Evolutionary conservation across 2,113 vertebrate species (phyloP).

Genomic region (Ornithorhynchus anatinus): DNA sequence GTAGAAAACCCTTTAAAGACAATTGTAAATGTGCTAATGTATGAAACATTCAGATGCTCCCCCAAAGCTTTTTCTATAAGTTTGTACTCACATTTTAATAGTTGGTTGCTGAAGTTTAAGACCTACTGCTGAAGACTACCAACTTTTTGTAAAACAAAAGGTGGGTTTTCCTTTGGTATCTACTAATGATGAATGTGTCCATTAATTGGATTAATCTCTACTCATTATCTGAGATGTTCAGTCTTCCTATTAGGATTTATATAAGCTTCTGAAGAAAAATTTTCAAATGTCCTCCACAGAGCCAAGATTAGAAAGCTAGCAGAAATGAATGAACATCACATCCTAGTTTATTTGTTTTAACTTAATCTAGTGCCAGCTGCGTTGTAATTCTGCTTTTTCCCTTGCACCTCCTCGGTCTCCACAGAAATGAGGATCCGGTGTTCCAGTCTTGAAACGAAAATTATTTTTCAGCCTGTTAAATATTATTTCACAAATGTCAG

Average conservation of each 20-base stretch:
- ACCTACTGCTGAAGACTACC: neutral
- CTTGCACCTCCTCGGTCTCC: rapidly evolving
- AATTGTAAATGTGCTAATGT: neutral
- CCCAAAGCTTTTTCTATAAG: too few relatives aligned
- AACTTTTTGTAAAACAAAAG: too few relatives aligned
- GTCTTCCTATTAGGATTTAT: neutral
- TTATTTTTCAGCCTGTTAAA: neutral
- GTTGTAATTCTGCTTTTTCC: neutral
- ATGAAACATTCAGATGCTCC: neutral
- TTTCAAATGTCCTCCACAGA: neutral
- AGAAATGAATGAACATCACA: neutral
- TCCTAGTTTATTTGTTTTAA: rapidly evolving
- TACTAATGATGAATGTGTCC: neutral
- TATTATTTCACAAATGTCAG: too few relatives aligned
- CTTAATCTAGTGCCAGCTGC: neutral
- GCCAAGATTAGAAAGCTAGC: neutral
- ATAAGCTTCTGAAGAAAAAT: neutral
- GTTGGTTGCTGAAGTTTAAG: neutral
- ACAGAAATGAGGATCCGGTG: rapidly evolving
- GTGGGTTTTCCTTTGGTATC: neutral
- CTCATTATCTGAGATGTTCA: neutral
- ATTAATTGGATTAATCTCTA: neutral
- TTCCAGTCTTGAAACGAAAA: neutral
- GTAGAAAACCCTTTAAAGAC: too few relatives aligned
- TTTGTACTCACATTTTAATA: neutral